phyloP scores from a whole-genome alignment of 2,113 vertebrate genomes.

The Myodes glareolus region DNA sequence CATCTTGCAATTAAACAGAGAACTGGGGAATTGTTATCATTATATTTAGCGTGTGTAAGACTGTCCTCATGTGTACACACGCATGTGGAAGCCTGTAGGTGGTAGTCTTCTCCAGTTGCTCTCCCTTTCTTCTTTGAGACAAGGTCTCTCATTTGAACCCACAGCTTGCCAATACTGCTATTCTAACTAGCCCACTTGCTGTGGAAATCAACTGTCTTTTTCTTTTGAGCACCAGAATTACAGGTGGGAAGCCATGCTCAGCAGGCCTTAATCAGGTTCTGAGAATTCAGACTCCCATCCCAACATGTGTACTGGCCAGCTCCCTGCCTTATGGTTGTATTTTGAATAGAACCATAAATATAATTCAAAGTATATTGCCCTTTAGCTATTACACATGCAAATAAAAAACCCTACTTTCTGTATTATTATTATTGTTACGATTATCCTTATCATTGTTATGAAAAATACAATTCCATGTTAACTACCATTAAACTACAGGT shows the following conservation, averaged over 20 bases:
- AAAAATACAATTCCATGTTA: background rate
- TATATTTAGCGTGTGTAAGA: background rate
- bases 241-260: background rate
- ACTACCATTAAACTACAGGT: background rate
- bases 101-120: background rate
- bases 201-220: no score
- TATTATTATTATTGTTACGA: background rate
- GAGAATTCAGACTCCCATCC: background rate
- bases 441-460: background rate
- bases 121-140: background rate
- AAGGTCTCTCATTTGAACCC: background rate
- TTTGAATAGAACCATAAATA: background rate
- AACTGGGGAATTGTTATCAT: background rate
- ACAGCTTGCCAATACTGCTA: background rate
- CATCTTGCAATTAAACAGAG: background rate
- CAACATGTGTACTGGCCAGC: background rate
- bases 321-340: background rate
- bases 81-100: background rate
- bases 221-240: background rate
- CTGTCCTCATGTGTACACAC: background rate
- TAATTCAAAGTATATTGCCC: background rate
- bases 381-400: background rate
- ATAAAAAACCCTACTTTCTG: background rate
- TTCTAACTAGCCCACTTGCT: background rate
- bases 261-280: background rate